Evolutionary conservation across 2,888 invertebrate genomes (phyloP), one percentile per base, ranked within the genome.

Genomic region (Aricia artaxerxes): DNA sequence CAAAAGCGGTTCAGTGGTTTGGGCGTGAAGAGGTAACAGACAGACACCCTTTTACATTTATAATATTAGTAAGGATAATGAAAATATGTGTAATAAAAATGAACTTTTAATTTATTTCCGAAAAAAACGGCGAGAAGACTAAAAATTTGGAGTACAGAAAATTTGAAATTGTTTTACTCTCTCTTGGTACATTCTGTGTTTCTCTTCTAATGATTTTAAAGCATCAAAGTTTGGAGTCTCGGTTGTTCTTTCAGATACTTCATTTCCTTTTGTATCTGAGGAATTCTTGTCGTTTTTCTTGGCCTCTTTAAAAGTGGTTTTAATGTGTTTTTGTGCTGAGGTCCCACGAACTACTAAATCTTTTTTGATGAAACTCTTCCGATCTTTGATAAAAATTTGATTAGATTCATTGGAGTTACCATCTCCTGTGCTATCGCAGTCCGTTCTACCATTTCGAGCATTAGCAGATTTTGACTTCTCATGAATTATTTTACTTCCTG

Each of bases 161-260:
- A 87, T 85, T 38, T 84, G 83, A 80, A 90, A 91, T 0, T 85
- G 84, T 83, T 91, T 94, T 0, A 94, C 90, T 86, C 90, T 89
- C 77, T 93, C 92, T 82, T 94, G 93, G 81, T 91, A 94, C 86
- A 91, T 89, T 38, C 88, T 85, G 82, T 94, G 94, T 83, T 93
- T 93, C 80, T 92, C 92, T 82, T 94, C 94, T 35, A 94, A 84
- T n/a, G 83, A 86, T 81, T 84, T 87, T 24, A 94, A 82, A 24
- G 91, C 87, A 2, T 57, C 76, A 53, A 76, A 44, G 61, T 79
- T 64, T 16, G 49, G 11, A 44, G 60, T 76, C 57, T 75, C 13
- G 64, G 31, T 49, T 16, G 35, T 31, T 6, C 7, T 35, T 57
- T 35, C 76, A 16, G 5, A 31, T 4, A 13, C 35, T 7, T 57